Base-by-base conservation (phyloP, 2,888 invertebrate species). In the Lordiphosa andalusiaca region DNA sequence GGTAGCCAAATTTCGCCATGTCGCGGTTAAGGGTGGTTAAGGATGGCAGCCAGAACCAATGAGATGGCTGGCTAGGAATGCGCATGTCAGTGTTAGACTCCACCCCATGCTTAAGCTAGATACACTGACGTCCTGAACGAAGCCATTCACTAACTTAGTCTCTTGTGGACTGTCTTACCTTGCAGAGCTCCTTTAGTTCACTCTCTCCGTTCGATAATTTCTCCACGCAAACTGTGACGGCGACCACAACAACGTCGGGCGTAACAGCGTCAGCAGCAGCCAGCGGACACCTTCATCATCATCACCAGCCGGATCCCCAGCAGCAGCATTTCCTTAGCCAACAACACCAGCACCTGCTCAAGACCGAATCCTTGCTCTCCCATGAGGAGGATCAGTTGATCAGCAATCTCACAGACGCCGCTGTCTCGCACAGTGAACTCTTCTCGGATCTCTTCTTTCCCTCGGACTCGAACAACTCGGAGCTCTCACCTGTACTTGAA, bases 131-230 rank as follows among this genome's bases (percentile, higher is more conserved):
- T 10, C 10, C 19, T 6, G 16, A 16, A 12, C 5, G 16, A 12
- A 12, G 35, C 49, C 13, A 13, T 12, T 21, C n/a, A 48, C 42
- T 73, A 69, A 86, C 71, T 85, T 69, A 87, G 85, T 85, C 60
- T 63, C 42, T 51, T 47, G 19, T 46, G 35, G 62, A 74, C 71
- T 62, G 71, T 80, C 69, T 83, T 61, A 59, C 73, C 60, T 88
- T 88, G 64, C 88, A 89, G 89, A 88, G 81, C 88, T 87, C 89
- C 80, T 90, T 89, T 77, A 88, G 89, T 88, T 88, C 88, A 76
- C 85, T 89, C 76, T 88, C 90, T 87, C 87, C 90, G 78, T 89
- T 89, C 68, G 89, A 89, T 80, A 88, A 87, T 72, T 88, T 88
- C 64, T 85, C 89, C 73, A 77, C 89, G 67, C 89, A 89, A 84